These are phyloP conservation scores for Papilio polytes DNA, from an alignment of 1,140 invertebrate genomes.

Conservation along the genomic window DNA sequence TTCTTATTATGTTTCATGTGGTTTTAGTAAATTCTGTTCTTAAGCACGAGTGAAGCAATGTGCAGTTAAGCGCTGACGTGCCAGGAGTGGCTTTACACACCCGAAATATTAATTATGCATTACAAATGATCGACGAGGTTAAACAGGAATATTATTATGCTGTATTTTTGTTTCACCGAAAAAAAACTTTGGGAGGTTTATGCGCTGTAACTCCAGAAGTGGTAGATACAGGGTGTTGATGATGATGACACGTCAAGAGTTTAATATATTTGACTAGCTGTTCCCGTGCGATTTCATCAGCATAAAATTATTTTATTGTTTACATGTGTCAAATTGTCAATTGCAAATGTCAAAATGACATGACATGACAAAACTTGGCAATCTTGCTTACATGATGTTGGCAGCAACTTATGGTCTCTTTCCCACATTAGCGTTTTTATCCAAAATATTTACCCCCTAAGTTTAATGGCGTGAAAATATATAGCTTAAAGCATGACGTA, in stretches of 20 bases:
- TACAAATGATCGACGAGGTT: conserved; percentile 39
- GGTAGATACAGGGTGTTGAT: conserved; percentile 47
- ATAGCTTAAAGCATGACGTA: too few relatives aligned
- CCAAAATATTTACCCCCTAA: too few relatives aligned
- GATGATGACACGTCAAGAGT: background rate
- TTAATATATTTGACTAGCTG: too few relatives aligned
- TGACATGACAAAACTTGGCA: too few relatives aligned
- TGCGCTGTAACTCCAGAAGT: conserved; percentile 42
- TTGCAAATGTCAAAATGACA: too few relatives aligned
- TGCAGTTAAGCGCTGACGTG: conserved; percentile 15
- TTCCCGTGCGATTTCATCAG: too few relatives aligned
- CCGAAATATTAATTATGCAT: conserved; percentile 37
- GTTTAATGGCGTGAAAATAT: too few relatives aligned
- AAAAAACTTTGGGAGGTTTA: conserved; percentile 35
- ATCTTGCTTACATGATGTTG: too few relatives aligned
- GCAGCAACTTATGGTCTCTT: too few relatives aligned
- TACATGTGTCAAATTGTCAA: too few relatives aligned
- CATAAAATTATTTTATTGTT: too few relatives aligned
- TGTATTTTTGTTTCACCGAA: conserved; percentile 35
- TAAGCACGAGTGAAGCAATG: background rate
- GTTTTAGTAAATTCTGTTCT: background rate
- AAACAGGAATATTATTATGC: conserved; percentile 42
- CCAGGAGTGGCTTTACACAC: conserved; percentile 32
- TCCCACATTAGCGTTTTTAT: too few relatives aligned
- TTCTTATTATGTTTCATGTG: background rate